phyloP scores from a whole-genome alignment of 2,888 invertebrate species.

The Lampropteryx suffumata region DNA sequence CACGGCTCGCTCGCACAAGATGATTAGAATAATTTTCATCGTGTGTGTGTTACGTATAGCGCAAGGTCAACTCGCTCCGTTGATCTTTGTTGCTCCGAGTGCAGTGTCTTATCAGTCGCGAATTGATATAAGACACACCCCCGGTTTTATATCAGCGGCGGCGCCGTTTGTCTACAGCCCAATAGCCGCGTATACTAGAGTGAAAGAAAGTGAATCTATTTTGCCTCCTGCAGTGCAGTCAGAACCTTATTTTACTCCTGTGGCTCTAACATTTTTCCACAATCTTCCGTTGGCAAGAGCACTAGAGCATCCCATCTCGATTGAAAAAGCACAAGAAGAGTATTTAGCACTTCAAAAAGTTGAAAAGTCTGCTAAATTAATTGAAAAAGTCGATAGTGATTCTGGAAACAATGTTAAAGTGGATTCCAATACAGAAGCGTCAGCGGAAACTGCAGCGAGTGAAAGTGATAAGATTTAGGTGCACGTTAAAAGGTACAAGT shows the following conservation, averaged over 20 bases:
- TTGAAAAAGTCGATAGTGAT: conserved; percentile 10
- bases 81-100: conserved; percentile 75
- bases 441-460: neutral
- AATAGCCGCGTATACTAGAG: conserved; percentile 40
- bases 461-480: neutral
- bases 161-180: conserved; percentile 61
- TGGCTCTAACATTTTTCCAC: conserved; percentile 63
- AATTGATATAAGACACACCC: conserved; percentile 70
- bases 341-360: conserved; percentile 21
- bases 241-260: conserved; percentile 56
- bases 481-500: no score
- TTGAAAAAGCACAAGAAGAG: conserved; percentile 50
- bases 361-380: conserved; percentile 7
- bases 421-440: neutral
- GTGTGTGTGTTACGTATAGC: conserved; percentile 45
- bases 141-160: conserved; percentile 50
- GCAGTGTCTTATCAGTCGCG: conserved; percentile 82
- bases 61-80: conserved; percentile 52
- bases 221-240: conserved; percentile 46
- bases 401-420: neutral
- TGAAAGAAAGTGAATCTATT: conserved; percentile 41
- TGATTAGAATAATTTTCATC: conserved; percentile 55
- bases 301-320: conserved; percentile 58
- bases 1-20: conserved; percentile 47
- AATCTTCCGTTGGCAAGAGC: conserved; percentile 67